Conservation (phyloP, 2,888 invertebrate genomes). For the Alsophila aescularia region DNA sequence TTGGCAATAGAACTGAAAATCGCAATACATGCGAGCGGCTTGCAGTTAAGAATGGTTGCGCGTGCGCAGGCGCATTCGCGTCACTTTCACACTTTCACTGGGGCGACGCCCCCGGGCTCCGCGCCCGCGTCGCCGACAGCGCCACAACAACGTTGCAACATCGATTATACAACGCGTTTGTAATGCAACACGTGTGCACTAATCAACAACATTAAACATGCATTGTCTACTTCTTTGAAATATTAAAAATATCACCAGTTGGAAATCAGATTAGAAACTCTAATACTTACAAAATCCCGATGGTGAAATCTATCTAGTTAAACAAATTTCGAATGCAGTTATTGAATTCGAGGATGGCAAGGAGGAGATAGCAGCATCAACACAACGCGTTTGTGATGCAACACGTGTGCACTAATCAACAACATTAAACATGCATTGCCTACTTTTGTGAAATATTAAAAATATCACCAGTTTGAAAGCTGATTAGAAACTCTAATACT, state of each 20-base stretch:
- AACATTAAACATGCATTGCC: no score
- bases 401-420: no score
- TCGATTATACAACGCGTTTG: constrained; percentile 71
- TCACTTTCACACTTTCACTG: constrained; percentile 85
- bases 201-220: constrained; percentile 30
- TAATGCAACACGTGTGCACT: constrained; percentile 43
- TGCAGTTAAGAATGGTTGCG: constrained; percentile 33
- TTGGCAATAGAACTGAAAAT: constrained; percentile 47
- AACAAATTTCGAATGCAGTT: constrained; percentile 13
- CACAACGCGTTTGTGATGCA: no score
- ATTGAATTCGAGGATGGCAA: constrained; percentile 20
- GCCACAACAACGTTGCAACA: constrained; percentile 69
- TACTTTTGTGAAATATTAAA: no score
- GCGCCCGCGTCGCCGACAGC: constrained; percentile 51
- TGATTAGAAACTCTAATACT: no score
- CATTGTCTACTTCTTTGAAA: constrained; percentile 14
- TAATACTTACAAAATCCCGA: no score
- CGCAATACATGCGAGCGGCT: constrained; percentile 38
- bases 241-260: neutral
- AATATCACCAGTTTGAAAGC: no score
- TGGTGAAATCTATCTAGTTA: constrained; percentile 5
- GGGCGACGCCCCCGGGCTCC: constrained; percentile 72
- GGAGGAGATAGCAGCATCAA: constrained; percentile 11
- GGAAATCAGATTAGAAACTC: neutral
- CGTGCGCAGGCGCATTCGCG: constrained; percentile 68